A percentile compares a stretch with the other conserved stretches of the same genome.
Conservation (phyloP, 1,140 invertebrate genomes). For the Caenorhabditis tropicalis region DNA sequence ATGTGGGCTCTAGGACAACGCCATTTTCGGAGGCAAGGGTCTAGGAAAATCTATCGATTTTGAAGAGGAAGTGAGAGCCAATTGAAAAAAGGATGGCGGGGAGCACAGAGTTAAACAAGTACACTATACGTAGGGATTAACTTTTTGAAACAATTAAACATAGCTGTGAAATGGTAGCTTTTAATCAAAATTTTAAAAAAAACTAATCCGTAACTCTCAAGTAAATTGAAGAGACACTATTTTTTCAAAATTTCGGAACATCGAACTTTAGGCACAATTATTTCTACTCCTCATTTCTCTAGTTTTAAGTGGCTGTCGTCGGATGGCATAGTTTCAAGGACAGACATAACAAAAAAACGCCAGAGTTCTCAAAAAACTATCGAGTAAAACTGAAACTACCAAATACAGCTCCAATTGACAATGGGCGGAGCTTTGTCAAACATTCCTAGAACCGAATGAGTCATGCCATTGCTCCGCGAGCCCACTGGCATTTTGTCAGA, state of each 20-base stretch:
- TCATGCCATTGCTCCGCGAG: constrained; percentile 14
- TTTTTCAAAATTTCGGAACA: neutral
- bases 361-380: neutral
- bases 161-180: too few species aligned
- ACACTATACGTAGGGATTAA: neutral
- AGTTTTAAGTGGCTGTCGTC: neutral
- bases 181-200: too few species aligned
- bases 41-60: constrained; percentile 24
- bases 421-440: constrained; percentile 29
- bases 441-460: constrained; percentile 1
- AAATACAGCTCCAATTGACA: constrained; percentile 11
- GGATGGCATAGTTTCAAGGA: constrained; percentile 17
- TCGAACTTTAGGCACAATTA: too few species aligned
- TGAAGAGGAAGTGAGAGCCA: neutral
- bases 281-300: neutral
- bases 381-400: neutral
- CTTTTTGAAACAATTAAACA: too few species aligned
- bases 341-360: neutral
- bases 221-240: too few species aligned
- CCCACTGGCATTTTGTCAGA: neutral
- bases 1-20: neutral
- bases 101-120: neutral
- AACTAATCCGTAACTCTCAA: too few species aligned
- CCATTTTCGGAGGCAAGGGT: constrained; percentile 1
- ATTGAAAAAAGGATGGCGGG: neutral